Evolutionary conservation across 2,797 vertebrate species (phyloP).

Genomic region (Emydoidea blandingii): DNA sequence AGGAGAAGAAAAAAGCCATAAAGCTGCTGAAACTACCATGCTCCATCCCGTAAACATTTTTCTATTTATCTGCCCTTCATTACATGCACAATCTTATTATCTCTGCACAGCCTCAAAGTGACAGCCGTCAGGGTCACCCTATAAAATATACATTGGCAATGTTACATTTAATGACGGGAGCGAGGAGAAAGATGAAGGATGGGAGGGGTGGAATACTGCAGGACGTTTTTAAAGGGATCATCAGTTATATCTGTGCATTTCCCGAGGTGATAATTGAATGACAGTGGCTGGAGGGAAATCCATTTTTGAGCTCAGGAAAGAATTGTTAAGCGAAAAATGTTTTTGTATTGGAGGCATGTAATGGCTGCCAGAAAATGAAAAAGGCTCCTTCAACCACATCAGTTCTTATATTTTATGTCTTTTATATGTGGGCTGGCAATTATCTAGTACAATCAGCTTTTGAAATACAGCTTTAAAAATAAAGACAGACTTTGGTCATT

Average conservation of each 20-base stretch:
- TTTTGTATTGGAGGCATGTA: slow-evolving; percentile 72
- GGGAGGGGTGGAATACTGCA: slow-evolving; percentile 55
- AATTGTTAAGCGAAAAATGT: slow-evolving; percentile 75
- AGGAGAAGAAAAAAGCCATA: slow-evolving; percentile 20
- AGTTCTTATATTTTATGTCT: slow-evolving; percentile 43
- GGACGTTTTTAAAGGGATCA: slow-evolving; percentile 75
- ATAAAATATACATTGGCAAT: slow-evolving; percentile 80
- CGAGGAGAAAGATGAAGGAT: slow-evolving; percentile 70
- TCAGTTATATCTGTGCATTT: slow-evolving; percentile 81
- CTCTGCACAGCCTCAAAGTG: slow-evolving; percentile 78
- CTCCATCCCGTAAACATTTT: slow-evolving; percentile 75
- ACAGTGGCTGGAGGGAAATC: slow-evolving; percentile 82
- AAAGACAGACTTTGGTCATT: slow-evolving; percentile 13
- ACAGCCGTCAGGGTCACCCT: slow-evolving; percentile 83
- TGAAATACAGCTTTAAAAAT: slow-evolving; percentile 46
- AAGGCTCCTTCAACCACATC: slow-evolving; percentile 43
- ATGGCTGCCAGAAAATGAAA: slow-evolving; percentile 77
- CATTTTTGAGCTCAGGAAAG: slow-evolving; percentile 80
- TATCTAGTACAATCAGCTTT: slow-evolving; percentile 21
- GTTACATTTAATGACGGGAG: slow-evolving; percentile 76
- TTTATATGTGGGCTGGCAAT: slow-evolving; percentile 48
- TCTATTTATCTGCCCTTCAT: slow-evolving; percentile 82
- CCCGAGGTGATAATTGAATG: slow-evolving; percentile 84
- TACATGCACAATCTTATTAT: slow-evolving; percentile 82
- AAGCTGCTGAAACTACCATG: slow-evolving; percentile 63